phyloP scores from a whole-genome alignment of 2,113 vertebrate genomes.

The Entomyzon cyanotis region DNA sequence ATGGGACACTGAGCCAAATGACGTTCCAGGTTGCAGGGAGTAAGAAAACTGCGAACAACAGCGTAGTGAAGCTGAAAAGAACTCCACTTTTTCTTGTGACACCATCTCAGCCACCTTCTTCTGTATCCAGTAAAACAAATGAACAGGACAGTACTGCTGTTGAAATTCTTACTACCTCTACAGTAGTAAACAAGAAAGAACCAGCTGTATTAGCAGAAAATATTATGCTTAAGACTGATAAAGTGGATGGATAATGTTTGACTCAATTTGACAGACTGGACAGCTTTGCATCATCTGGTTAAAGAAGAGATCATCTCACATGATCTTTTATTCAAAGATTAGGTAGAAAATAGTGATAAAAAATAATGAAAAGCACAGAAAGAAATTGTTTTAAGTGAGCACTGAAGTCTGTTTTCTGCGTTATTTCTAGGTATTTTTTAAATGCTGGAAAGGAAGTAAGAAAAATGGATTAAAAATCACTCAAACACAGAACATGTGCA shows the following conservation, averaged over 20 bases:
- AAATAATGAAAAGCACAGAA: background rate
- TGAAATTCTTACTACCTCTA: background rate
- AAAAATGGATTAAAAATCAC: background rate
- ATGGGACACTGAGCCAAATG: background rate
- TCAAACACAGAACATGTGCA: background rate
- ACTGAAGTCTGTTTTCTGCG: background rate
- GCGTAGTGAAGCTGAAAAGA: slow-evolving; percentile 69
- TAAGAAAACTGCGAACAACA: background rate
- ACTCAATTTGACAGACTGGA: background rate
- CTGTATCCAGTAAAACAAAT: background rate
- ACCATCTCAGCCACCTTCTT: background rate
- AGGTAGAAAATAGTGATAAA: background rate
- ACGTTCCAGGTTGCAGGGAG: background rate
- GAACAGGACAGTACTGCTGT: background rate
- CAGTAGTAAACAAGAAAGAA: background rate
- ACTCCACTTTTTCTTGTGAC: slow-evolving; percentile 2
- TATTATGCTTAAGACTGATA: background rate
- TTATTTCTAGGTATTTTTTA: background rate
- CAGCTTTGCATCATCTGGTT: background rate
- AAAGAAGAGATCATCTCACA: background rate
- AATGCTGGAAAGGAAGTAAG: background rate
- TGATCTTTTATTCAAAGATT: background rate
- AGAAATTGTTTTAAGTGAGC: background rate
- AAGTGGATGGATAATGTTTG: background rate
- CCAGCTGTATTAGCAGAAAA: background rate